phyloP scores from a whole-genome alignment of 2,797 vertebrate species.

The Chromis chromis region DNA sequence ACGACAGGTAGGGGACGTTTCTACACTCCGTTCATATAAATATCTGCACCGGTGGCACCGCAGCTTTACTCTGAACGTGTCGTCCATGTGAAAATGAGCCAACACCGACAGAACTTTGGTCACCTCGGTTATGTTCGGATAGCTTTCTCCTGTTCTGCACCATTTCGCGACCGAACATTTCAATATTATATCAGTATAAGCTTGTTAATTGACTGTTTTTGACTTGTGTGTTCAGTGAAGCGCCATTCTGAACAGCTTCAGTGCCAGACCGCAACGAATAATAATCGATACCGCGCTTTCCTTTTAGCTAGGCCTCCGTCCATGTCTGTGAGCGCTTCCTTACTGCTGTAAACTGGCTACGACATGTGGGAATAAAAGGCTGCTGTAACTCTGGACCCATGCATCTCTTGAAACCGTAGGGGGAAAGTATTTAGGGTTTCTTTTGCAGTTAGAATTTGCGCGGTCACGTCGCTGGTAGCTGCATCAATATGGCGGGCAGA shows the following conservation, averaged over 20 bases:
- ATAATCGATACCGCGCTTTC: conserved; percentile 58
- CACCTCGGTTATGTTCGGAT: no score
- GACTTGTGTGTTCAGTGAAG: not conserved
- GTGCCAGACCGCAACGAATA: not conserved
- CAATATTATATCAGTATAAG: fast-evolving
- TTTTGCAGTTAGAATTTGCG: conserved; percentile 43
- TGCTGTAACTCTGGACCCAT: fast-evolving
- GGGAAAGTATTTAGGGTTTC: fast-evolving
- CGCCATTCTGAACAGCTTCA: not conserved
- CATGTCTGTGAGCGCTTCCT: fast-evolving
- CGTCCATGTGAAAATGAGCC: not conserved
- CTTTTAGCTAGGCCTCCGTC: conserved; percentile 1
- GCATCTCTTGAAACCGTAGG: fast-evolving
- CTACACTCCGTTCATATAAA: not conserved
- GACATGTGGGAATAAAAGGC: fast-evolving
- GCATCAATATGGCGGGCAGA: conserved; percentile 70
- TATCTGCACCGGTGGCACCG: not conserved
- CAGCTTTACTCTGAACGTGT: no score
- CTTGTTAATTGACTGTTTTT: fast-evolving
- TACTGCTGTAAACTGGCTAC: not conserved
- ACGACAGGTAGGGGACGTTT: conserved; percentile 44
- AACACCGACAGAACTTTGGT: not conserved
- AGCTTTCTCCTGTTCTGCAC: not conserved
- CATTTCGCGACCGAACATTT: fast-evolving
- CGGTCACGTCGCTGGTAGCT: conserved; percentile 21